Evolutionary conservation across 2,888 invertebrate genomes (phyloP).

Genomic region (Dasypogon diadema): DNA sequence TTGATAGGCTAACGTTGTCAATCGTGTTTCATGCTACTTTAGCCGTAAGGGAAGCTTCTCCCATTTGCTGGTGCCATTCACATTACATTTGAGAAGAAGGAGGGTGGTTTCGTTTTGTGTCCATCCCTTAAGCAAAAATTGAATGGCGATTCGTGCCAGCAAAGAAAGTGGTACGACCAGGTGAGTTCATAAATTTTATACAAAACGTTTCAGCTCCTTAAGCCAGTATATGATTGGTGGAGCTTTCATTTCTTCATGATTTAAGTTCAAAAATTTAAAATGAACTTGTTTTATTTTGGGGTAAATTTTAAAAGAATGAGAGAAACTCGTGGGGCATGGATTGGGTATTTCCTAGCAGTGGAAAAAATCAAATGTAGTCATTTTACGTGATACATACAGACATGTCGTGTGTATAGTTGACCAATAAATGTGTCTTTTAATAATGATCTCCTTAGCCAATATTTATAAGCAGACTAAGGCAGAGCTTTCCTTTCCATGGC

Average conservation of each 20-base stretch:
- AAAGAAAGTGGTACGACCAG: conserved; percentile 54
- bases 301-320: too few species aligned
- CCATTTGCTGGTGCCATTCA: conserved; percentile 38
- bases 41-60: conserved; percentile 35
- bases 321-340: background rate
- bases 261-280: conserved; percentile 40
- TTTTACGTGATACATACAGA: too few species aligned
- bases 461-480: too few species aligned
- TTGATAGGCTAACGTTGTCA: conserved; percentile 54
- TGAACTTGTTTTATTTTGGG: background rate
- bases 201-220: background rate
- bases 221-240: conserved; percentile 1
- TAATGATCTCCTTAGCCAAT: too few species aligned
- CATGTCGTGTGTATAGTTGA: too few species aligned
- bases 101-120: conserved; percentile 57
- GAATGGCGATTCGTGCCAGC: conserved; percentile 57
- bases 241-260: conserved; percentile 36
- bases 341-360: background rate
- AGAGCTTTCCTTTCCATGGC: too few species aligned
- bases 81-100: conserved; percentile 43
- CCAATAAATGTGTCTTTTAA: too few species aligned
- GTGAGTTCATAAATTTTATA: conserved; percentile 57
- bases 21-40: conserved; percentile 53
- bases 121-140: conserved; percentile 56
- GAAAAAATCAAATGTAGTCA: too few species aligned